Evolutionary conservation across 2,113 vertebrate genomes (phyloP).

Genomic region (Austrofundulus limnaeus): DNA sequence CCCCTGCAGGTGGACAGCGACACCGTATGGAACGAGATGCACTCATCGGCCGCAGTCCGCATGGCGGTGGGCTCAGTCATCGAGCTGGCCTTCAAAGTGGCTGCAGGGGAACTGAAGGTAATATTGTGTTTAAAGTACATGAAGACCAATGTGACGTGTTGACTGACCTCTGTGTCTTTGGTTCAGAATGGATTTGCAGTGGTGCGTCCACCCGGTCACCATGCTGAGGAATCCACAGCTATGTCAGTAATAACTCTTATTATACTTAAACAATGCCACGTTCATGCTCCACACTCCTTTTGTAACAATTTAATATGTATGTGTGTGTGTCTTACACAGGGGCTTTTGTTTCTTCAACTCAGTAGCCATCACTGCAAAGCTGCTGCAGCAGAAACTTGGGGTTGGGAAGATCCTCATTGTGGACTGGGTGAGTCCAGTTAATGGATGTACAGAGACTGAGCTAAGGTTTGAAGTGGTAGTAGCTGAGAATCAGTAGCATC

Average conservation of each 20-base stretch:
- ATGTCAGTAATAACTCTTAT: constrained; percentile 60
- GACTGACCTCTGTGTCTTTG: background rate
- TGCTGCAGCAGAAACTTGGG: constrained; percentile 72
- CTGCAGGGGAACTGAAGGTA: constrained; percentile 72
- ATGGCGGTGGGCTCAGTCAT: constrained; percentile 74
- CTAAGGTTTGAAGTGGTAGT: too few species aligned
- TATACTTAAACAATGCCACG: too few species aligned
- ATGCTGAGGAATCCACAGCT: constrained; percentile 72
- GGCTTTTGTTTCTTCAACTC: constrained; percentile 76
- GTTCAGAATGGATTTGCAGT: constrained; percentile 69
- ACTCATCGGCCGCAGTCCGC: constrained; percentile 70
- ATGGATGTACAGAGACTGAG: background rate
- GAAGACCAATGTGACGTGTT: background rate
- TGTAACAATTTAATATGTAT: constrained; percentile 7
- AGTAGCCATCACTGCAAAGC: constrained; percentile 72
- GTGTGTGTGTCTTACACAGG: constrained; percentile 52
- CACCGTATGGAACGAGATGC: constrained; percentile 76
- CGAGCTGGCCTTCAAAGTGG: constrained; percentile 71
- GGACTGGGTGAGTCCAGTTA: constrained; percentile 64
- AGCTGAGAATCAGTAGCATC: too few species aligned
- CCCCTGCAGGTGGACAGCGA: constrained; percentile 71
- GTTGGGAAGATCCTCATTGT: constrained; percentile 73
- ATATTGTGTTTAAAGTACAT: background rate
- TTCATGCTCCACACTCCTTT: background rate
- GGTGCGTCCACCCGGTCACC: constrained; percentile 72